phyloP scores from a whole-genome alignment of 2,888 invertebrate species.

The Byasa hedistus region DNA sequence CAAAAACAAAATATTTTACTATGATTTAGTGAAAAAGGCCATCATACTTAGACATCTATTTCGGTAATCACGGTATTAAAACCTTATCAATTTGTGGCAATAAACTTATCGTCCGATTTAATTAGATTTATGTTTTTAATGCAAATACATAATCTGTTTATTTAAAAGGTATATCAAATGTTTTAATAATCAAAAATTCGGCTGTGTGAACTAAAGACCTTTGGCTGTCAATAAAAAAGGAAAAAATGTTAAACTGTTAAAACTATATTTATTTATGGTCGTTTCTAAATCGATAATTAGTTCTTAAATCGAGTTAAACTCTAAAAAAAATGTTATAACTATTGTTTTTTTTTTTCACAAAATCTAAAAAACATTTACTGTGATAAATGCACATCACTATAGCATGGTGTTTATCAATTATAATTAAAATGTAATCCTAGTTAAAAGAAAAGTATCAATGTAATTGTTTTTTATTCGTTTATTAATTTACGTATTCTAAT shows the following conservation, averaged over 20 bases:
- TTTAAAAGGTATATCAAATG: not conserved
- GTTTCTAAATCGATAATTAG: not conserved
- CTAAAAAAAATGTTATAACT: not conserved
- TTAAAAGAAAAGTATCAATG: not conserved
- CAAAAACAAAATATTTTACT: not conserved
- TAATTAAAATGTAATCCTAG: not conserved
- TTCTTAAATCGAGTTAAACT: constrained; percentile 15
- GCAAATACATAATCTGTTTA: not conserved
- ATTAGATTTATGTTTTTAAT: not conserved
- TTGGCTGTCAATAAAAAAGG: not conserved
- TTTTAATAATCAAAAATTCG: not conserved
- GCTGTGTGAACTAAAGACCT: not conserved
- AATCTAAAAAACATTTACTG: not conserved
- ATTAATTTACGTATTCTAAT: no score
- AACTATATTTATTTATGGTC: not conserved
- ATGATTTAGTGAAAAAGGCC: constrained; percentile 4
- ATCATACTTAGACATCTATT: constrained; percentile 22
- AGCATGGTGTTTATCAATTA: not conserved
- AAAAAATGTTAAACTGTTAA: not conserved
- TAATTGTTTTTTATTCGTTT: not conserved
- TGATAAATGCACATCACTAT: constrained; percentile 2
- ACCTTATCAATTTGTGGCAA: not conserved
- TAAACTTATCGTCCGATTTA: not conserved
- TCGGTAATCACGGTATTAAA: constrained; percentile 25
- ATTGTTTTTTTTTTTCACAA: not conserved